Percentiles rank a stretch among this genome's conserved stretches.
Conservation (phyloP, 2,797 vertebrate species). For the Silurus aristotelis region DNA sequence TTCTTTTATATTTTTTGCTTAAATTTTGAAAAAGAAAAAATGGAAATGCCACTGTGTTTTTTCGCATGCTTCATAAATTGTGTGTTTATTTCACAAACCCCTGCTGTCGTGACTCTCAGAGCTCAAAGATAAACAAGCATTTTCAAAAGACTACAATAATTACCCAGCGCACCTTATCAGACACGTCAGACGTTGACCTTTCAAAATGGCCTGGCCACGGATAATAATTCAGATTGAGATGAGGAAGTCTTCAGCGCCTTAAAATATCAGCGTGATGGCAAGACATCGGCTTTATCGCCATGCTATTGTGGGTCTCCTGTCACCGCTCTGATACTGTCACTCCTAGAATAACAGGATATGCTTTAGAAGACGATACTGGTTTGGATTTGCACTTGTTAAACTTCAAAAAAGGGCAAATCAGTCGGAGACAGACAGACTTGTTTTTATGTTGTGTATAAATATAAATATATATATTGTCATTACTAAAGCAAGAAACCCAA, state of each 20-base stretch:
- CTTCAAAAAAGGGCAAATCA: conserved; percentile 12
- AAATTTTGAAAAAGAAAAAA: not conserved
- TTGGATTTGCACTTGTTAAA: not conserved
- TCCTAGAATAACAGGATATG: conserved; percentile 5
- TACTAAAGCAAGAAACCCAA: no score
- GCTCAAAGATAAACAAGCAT: conserved; percentile 19
- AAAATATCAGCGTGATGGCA: conserved; percentile 2
- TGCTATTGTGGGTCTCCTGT: conserved; percentile 7
- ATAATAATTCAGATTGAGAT: conserved; percentile 32
- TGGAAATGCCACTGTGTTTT: not conserved
- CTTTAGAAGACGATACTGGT: conserved; percentile 3
- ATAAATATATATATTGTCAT: no score
- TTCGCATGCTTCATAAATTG: not conserved
- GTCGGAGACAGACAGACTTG: not conserved
- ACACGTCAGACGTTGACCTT: conserved; percentile 46
- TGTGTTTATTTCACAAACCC: not conserved
- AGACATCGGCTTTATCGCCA: conserved; percentile 19
- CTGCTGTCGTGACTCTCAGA: not conserved
- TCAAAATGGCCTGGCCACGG: not conserved
- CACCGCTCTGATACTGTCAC: conserved; percentile 20
- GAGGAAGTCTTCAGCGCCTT: not conserved
- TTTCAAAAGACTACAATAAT: conserved; percentile 46
- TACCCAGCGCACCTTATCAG: conserved; percentile 19
- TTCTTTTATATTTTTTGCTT: not conserved
- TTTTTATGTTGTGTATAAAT: no score